Evolutionary conservation across 35 echinoderm and acorn worm genomes (phyloP).

Genomic region (Heliocidaris erythrogramma): DNA sequence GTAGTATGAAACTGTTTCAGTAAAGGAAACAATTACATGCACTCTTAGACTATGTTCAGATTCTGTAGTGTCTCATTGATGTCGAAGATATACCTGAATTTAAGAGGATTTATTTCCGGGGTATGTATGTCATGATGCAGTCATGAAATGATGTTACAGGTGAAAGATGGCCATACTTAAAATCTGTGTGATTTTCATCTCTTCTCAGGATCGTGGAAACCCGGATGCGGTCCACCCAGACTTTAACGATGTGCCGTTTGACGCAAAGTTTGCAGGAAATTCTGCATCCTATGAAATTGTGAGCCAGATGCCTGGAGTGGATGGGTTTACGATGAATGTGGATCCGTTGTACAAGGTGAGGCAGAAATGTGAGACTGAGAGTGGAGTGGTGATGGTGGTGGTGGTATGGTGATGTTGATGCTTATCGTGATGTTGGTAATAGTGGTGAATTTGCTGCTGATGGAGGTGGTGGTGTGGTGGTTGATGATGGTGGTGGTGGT

Average conservation of each 20-base stretch:
- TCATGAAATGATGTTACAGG: too few species aligned
- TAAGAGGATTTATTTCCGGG: too few species aligned
- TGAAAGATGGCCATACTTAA: too few species aligned
- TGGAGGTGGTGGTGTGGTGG: background rate
- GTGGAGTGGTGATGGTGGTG: background rate
- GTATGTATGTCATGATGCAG: too few species aligned
- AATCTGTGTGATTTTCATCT: background rate
- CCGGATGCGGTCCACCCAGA: conserved; percentile 65
- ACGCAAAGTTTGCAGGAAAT: conserved; percentile 77
- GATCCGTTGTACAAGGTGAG: conserved; percentile 96
- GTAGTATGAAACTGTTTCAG: too few species aligned
- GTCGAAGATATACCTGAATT: too few species aligned
- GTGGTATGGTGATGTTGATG: background rate
- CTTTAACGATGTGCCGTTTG: conserved; percentile 93
- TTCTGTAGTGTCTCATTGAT: too few species aligned
- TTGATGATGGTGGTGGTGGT: background rate
- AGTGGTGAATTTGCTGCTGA: background rate
- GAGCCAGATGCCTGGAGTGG: conserved; percentile 93
- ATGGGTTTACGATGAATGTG: conserved; percentile 94
- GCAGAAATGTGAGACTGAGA: background rate
- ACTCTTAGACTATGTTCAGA: too few species aligned
- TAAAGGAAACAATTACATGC: too few species aligned
- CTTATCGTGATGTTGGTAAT: background rate
- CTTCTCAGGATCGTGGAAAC: conserved; percentile 84
- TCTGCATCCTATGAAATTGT: conserved; percentile 66